These are phyloP conservation scores for Andrena praecox DNA, from an alignment of 2,888 invertebrate species.

Conservation along the genomic window DNA sequence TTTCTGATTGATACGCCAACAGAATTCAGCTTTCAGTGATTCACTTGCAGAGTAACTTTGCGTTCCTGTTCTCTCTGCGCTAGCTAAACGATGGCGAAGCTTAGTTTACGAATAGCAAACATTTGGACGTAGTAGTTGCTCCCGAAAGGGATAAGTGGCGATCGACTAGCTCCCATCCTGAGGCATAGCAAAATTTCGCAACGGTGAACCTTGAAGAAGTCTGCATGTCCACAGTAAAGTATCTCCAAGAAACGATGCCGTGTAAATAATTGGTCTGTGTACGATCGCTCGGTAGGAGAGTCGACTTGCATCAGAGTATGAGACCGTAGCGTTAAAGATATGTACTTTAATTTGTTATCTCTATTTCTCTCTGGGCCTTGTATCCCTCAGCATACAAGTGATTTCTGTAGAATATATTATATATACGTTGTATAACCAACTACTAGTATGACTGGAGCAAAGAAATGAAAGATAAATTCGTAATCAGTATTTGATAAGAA, in stretches of 20 bases:
- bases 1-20: no score
- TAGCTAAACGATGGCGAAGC: background rate
- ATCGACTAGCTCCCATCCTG: conserved; percentile 48
- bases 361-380: background rate
- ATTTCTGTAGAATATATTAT: conserved; percentile 34
- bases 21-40: no score
- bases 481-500: conserved; percentile 39
- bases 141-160: conserved; percentile 14
- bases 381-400: conserved; percentile 28
- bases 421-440: background rate
- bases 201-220: conserved; percentile 39
- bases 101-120: background rate
- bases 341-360: background rate
- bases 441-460: conserved; percentile 10
- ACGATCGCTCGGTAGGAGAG: conserved; percentile 48
- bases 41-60: no score
- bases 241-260: conserved; percentile 33
- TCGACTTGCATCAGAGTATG: conserved; percentile 54
- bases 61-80: background rate
- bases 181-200: conserved; percentile 33
- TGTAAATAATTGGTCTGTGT: conserved; percentile 55
- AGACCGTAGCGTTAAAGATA: conserved; percentile 44
- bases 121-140: background rate
- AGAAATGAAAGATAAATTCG: conserved; percentile 16
- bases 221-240: conserved; percentile 66